Evolutionary conservation across 2,797 vertebrate species (phyloP).

Genomic region (Gouania willdenowi): DNA sequence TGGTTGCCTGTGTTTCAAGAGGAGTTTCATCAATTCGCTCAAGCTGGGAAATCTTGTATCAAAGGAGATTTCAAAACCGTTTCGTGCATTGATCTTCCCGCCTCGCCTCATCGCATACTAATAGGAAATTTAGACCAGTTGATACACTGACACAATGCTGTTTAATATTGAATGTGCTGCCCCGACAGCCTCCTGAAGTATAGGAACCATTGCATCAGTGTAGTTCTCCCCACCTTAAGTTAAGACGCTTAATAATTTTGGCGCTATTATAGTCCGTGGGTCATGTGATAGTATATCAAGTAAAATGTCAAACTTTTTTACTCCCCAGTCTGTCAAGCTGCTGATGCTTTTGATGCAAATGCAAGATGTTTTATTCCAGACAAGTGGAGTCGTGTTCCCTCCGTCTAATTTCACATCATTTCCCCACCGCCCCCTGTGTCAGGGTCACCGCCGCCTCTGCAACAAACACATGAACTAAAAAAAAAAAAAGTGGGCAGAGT

Average conservation of each 20-base stretch:
- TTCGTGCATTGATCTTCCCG: constrained; percentile 67
- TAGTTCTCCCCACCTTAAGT: constrained; percentile 16
- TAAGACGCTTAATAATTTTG: constrained; percentile 46
- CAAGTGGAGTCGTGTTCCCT: constrained; percentile 69
- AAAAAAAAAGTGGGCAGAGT: constrained; percentile 78
- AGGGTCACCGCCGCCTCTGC: constrained; percentile 71
- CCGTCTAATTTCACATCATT: constrained; percentile 85
- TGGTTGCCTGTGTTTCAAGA: constrained; percentile 70
- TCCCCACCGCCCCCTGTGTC: constrained; percentile 77
- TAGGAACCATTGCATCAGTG: constrained; percentile 65
- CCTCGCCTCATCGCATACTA: constrained; percentile 61
- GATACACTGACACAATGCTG: constrained; percentile 60
- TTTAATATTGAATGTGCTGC: constrained; percentile 61
- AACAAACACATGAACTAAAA: constrained; percentile 72
- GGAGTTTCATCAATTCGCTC: constrained; percentile 74
- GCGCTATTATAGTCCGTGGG: constrained; percentile 34
- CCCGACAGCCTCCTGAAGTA: constrained; percentile 61
- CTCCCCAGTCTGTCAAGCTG: constrained; percentile 11
- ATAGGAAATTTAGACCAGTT: constrained; percentile 66
- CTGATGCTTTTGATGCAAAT: constrained; percentile 29
- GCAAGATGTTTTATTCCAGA: constrained; percentile 49
- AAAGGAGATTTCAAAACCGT: constrained; percentile 76
- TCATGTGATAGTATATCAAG: constrained; percentile 41
- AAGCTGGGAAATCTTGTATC: constrained; percentile 74
- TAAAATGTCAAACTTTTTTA: too few species aligned